A percentile compares a stretch with the other conserved stretches of the same genome.
Conservation (phyloP, 2,888 invertebrate species). For the Ophion ellenae region DNA sequence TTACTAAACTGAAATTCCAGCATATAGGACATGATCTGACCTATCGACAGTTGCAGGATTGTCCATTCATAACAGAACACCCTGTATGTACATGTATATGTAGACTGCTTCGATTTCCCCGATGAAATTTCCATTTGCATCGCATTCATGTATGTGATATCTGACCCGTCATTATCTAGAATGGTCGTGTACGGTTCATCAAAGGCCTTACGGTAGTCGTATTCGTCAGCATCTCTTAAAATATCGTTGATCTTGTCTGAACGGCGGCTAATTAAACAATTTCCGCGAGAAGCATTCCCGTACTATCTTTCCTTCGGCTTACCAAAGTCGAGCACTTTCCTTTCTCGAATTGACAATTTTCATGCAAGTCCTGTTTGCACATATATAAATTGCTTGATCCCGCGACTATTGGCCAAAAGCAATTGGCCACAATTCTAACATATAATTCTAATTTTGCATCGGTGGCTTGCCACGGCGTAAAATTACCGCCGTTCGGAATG, state of each 20-base stretch:
- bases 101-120: background rate
- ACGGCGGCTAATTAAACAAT: constrained; percentile 48
- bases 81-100: no score
- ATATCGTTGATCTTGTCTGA: constrained; percentile 35
- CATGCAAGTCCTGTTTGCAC: background rate
- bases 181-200: constrained; percentile 35
- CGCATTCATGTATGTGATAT: background rate
- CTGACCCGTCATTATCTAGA: constrained; percentile 50
- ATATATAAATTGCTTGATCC: background rate
- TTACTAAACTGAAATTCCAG: no score
- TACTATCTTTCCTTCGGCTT: background rate
- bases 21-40: no score
- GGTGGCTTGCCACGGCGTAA: no score
- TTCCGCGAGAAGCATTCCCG: constrained; percentile 37
- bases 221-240: constrained; percentile 42
- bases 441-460: no score
- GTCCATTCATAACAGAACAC: no score
- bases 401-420: background rate
- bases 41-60: no score
- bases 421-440: no score
- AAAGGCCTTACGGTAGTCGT: background rate
- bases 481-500: no score
- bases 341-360: background rate
- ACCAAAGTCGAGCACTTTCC: background rate
- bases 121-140: background rate